phyloP scores from a whole-genome alignment of 2,113 vertebrate species.

The Heterocephalus glaber region DNA sequence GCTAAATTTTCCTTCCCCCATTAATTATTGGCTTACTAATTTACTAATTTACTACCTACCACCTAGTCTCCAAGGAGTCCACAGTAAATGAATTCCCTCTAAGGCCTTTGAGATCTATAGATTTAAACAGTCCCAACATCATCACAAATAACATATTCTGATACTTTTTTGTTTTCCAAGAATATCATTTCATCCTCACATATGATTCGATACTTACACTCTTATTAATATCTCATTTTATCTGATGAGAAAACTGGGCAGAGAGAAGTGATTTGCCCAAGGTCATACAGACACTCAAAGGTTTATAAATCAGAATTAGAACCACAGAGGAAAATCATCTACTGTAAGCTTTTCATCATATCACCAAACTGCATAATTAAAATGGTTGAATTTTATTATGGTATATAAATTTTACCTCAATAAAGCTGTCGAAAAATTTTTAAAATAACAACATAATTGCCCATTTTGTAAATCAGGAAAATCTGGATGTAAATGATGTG shows the following conservation, averaged over 20 bases:
- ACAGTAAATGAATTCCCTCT: neutral
- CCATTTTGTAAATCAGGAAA: conserved; percentile 54
- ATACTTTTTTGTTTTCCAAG: neutral
- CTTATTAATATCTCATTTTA: neutral
- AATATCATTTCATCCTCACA: conserved; percentile 33
- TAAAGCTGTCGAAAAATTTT: conserved; percentile 38
- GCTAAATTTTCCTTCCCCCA: neutral
- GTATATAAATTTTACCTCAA: conserved; percentile 12
- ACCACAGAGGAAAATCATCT: neutral
- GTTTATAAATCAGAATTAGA: conserved; percentile 32
- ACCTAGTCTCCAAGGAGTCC: neutral
- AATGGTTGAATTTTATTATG: conserved; percentile 26
- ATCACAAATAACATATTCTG: neutral
- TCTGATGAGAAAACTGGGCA: conserved; percentile 19
- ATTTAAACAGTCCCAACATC: neutral
- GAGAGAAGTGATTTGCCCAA: neutral
- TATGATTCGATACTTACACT: neutral
- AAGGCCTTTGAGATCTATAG: neutral
- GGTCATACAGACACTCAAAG: neutral
- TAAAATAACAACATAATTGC: conserved; percentile 21
- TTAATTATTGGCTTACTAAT: neutral
- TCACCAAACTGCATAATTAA: neutral
- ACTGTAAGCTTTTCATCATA: neutral
- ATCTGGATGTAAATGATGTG: conserved; percentile 32
- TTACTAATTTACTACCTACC: neutral